These are phyloP conservation scores for Teleopsis dalmanni DNA, from an alignment of 1,140 invertebrate genomes.

Conservation along the genomic window DNA sequence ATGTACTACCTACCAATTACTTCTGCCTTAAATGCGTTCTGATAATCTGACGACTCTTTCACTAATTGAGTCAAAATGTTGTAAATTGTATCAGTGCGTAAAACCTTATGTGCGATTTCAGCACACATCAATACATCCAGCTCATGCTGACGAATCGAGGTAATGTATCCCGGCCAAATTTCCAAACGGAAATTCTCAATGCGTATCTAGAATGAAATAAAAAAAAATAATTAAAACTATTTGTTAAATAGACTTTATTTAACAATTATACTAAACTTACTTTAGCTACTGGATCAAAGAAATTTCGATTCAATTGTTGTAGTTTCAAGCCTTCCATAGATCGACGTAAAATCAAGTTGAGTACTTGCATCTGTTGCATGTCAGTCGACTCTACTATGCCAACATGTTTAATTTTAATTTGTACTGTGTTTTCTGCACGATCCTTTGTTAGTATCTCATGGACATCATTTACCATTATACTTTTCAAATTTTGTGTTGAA, in stretches of 20 bases:
- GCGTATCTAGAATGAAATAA: not conserved
- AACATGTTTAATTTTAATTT: conserved; percentile 27
- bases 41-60: conserved; percentile 45
- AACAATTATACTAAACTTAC: no score
- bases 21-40: conserved; percentile 50
- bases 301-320: conserved; percentile 67
- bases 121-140: conserved; percentile 59
- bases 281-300: conserved; percentile 61
- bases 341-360: conserved; percentile 62
- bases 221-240: no score
- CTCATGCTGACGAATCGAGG: conserved; percentile 73
- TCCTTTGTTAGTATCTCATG: conserved; percentile 30
- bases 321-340: conserved; percentile 56
- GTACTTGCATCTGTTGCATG: conserved; percentile 28
- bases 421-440: conserved; percentile 33
- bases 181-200: conserved; percentile 44
- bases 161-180: conserved; percentile 73
- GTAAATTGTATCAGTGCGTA: conserved; percentile 53
- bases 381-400: conserved; percentile 26
- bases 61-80: conserved; percentile 52
- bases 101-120: conserved; percentile 70
- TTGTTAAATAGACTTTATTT: no score
- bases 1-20: no score
- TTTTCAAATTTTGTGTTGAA: conserved; percentile 25
- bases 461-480: no score